Conservation (phyloP, 2,113 vertebrate species). For the Oenanthe oenanthe region DNA sequence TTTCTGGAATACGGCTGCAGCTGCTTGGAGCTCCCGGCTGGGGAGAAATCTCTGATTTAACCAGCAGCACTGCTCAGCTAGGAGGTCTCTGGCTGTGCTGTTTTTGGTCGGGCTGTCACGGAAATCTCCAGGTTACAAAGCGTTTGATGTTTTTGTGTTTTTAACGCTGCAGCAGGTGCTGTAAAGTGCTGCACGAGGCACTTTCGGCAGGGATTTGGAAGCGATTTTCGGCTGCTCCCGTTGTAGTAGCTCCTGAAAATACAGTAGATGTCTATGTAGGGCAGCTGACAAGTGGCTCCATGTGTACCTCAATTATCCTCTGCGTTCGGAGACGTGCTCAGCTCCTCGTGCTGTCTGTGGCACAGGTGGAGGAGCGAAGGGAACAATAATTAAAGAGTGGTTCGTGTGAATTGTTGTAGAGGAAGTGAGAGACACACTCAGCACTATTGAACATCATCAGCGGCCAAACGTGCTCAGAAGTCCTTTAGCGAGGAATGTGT, state of each 20-base stretch:
- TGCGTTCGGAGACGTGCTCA: neutral
- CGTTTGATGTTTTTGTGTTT: neutral
- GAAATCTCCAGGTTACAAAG: neutral
- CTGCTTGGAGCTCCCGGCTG: neutral
- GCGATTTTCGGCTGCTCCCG: neutral
- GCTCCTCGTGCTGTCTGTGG: neutral
- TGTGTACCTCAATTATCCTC: neutral
- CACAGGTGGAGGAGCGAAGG: neutral
- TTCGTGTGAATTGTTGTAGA: neutral
- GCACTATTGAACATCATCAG: fast-evolving
- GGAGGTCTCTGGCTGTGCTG: neutral
- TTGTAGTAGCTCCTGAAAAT: slow-evolving; percentile 37
- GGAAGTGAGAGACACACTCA: neutral
- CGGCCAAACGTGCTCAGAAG: fast-evolving
- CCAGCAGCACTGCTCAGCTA: neutral
- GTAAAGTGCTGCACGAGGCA: neutral
- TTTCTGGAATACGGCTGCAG: neutral
- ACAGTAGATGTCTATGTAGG: slow-evolving; percentile 66
- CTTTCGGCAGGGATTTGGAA: neutral
- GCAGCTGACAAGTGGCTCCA: slow-evolving; percentile 43
- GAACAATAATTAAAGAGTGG: neutral
- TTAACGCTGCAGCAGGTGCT: neutral
- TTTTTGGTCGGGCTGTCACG: neutral
- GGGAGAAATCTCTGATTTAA: neutral
- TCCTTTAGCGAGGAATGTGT: fast-evolving